Percentiles rank a stretch among this genome's conserved stretches.
Evolutionary conservation across 2,888 invertebrate species (phyloP).

Genomic region (Erpobdella octoculata): DNA sequence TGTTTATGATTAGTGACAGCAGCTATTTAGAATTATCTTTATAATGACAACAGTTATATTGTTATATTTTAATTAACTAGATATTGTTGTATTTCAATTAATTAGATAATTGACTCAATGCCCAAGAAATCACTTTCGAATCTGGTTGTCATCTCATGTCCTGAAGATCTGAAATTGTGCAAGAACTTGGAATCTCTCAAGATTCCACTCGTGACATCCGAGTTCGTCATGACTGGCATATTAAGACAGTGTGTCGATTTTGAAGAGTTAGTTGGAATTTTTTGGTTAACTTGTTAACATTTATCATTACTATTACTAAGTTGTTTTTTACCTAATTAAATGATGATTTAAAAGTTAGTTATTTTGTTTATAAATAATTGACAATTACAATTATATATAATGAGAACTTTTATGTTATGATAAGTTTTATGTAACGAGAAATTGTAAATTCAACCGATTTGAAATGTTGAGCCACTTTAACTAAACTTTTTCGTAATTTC

Average conservation of each 20-base stretch:
- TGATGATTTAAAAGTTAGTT: background rate
- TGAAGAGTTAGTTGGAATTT: conserved; percentile 38
- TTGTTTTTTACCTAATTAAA: background rate
- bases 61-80: too few species aligned
- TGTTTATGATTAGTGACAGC: too few species aligned
- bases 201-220: conserved; percentile 54
- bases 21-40: too few species aligned
- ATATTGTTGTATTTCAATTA: too few species aligned
- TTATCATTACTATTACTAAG: background rate
- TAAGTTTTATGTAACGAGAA: too few species aligned
- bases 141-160: conserved; percentile 52
- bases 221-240: conserved; percentile 57
- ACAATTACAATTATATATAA: too few species aligned
- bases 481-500: too few species aligned
- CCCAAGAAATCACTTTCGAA: background rate
- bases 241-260: conserved; percentile 55
- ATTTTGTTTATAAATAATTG: too few species aligned
- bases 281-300: background rate
- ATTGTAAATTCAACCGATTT: too few species aligned
- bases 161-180: conserved; percentile 52
- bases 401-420: too few species aligned
- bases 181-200: conserved; percentile 50
- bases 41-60: background rate
- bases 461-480: too few species aligned
- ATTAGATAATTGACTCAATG: background rate